A percentile compares a stretch with the other conserved stretches of the same genome.
phyloP scores from a whole-genome alignment of 2,797 vertebrate species.

The Xenentodon cancila region DNA sequence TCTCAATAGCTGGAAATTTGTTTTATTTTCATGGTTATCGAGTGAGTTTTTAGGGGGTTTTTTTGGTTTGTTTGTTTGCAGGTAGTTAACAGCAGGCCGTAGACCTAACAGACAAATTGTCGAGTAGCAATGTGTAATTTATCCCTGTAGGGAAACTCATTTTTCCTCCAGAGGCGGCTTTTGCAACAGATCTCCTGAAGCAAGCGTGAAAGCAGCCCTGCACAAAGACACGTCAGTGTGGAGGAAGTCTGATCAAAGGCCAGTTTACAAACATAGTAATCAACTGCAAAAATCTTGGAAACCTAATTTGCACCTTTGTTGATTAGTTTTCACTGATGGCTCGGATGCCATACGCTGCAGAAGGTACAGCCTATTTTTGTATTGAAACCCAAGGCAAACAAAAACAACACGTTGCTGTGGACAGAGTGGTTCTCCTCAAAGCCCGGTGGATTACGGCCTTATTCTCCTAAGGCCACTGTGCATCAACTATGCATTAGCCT shows the following conservation, averaged over 20 bases:
- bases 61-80: slow-evolving; percentile 31
- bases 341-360: slow-evolving; percentile 34
- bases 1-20: slow-evolving; percentile 45
- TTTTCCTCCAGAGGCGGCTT: slow-evolving; percentile 26
- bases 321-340: slow-evolving; percentile 28
- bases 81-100: slow-evolving; percentile 37
- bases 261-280: slow-evolving; percentile 5
- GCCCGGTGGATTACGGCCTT: neutral
- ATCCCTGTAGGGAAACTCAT: slow-evolving; percentile 16
- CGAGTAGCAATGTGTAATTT: slow-evolving; percentile 9
- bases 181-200: slow-evolving; percentile 34
- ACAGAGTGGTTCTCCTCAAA: neutral
- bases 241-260: slow-evolving; percentile 44
- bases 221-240: slow-evolving; percentile 31
- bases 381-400: slow-evolving; percentile 8
- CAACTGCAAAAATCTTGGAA: slow-evolving; percentile 32
- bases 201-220: slow-evolving; percentile 26
- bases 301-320: slow-evolving; percentile 24
- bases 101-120: slow-evolving; percentile 26
- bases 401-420: neutral
- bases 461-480: slow-evolving; percentile 6
- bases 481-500: neutral
- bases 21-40: slow-evolving; percentile 52
- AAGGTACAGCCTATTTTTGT: slow-evolving; percentile 47
- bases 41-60: slow-evolving; percentile 20